Conservation (phyloP, 2,113 vertebrate species). For the Phrynosoma platyrhinos region DNA sequence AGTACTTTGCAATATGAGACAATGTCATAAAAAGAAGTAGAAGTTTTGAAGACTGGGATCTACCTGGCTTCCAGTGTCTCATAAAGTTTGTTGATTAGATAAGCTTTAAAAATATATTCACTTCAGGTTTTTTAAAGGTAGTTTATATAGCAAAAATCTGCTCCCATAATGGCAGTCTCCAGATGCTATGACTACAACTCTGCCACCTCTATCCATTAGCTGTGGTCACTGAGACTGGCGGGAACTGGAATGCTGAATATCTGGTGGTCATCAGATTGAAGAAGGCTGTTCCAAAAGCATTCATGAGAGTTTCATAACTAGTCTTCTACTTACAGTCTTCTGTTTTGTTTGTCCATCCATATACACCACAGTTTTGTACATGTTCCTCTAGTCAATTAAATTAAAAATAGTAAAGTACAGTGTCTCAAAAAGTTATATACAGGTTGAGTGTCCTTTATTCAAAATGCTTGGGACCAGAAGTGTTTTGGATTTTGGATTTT, state of each 20-base stretch:
- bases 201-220: too few species aligned
- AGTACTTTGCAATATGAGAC: slow-evolving; percentile 13
- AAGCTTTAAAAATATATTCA: not conserved
- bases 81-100: not conserved
- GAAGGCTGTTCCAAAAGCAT: not conserved
- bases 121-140: not conserved
- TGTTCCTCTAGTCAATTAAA: not conserved
- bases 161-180: too few species aligned
- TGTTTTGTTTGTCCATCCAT: too few species aligned
- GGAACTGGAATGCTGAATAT: too few species aligned
- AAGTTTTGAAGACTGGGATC: not conserved
- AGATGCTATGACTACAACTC: too few species aligned
- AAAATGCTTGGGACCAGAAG: too few species aligned
- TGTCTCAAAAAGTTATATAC: too few species aligned
- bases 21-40: slow-evolving; percentile 15
- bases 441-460: too few species aligned
- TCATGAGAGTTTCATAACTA: not conserved
- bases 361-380: not conserved
- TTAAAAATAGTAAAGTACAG: too few species aligned
- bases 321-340: not conserved
- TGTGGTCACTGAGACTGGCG: too few species aligned
- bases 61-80: slow-evolving; percentile 32
- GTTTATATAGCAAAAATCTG: not conserved
- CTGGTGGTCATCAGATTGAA: too few species aligned
- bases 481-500: too few species aligned